Base-by-base conservation (phyloP, 92 coral and sea anemone genomes). In the Palythoa caribaeorum region DNA sequence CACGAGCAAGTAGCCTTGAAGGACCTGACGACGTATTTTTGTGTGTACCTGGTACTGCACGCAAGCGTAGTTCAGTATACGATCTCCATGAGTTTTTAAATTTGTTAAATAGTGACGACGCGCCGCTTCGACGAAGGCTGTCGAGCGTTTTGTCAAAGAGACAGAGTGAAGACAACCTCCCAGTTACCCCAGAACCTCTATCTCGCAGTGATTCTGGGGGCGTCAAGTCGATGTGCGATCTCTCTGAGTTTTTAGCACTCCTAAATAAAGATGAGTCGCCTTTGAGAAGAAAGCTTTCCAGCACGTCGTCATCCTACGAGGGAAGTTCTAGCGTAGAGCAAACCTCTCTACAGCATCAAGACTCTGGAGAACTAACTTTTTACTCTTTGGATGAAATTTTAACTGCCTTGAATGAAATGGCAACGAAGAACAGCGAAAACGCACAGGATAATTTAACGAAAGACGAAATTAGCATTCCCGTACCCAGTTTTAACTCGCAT, bases 181-280 rank as follows among this genome's bases (percentile, higher is more conserved):
- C 85, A 1, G 65, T 79, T 39, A 77, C 90, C 35, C 96, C 98
- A 1, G 86, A 71, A 2, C 91, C 92, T 13, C 79, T 91, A 4
- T 84, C 96, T 6, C 96, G 98, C 11, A 96, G 93, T 7, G 98
- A 95, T 74, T 93, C 98, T 2, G 94, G 93, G 1, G 96, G 96
- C 35, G 85, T 51, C 17, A 79, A 87, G 48, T 92, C 98, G 6
- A 87, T 95, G 11, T 94, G 85, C 17, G 96, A 95, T 80, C 94
- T 95, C 2, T 92, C 93, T 0, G 98, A 95, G 75, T 95, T 95
- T 90, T 90, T 95, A 48, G 80, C 90, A n/a, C 75, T 93, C 44
- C 80, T 93, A 2, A 93, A 95, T 59, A 84, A 90, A 0, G 94
- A 93, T n/a, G 94, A 93, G 47, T 87, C 96, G 5, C 98, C 96